A percentile compares a stretch with the other conserved stretches of the same genome.
These are phyloP conservation scores for Garrulus glandarius DNA, from an alignment of 2,797 vertebrate genomes.

Conservation along the genomic window DNA sequence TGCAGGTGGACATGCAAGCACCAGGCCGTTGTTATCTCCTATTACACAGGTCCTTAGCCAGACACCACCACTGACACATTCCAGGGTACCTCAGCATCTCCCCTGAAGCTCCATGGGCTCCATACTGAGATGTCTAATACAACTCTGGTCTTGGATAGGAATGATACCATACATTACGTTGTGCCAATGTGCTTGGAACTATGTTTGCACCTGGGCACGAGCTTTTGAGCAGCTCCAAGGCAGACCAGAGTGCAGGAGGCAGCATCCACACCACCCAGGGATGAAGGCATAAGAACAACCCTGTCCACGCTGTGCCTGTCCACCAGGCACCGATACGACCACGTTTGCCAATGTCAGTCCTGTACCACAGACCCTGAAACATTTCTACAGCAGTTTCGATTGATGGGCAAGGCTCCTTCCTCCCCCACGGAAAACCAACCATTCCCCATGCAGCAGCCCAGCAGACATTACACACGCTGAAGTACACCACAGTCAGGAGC, in stretches of 20 bases:
- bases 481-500: background rate
- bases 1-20: background rate
- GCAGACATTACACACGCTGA: background rate
- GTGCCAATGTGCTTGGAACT: background rate
- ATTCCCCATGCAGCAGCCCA: background rate
- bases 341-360: background rate
- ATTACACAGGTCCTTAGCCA: background rate
- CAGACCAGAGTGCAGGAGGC: background rate
- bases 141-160: background rate
- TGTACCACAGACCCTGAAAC: background rate
- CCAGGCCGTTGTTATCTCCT: background rate
- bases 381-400: background rate
- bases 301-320: rapidly evolving
- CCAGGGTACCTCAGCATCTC: background rate
- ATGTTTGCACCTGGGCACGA: rapidly evolving
- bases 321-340: rapidly evolving
- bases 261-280: background rate
- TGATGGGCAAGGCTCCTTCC: background rate
- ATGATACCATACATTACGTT: rapidly evolving
- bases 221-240: background rate
- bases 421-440: background rate
- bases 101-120: background rate
- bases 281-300: background rate
- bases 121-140: background rate
- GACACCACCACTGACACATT: background rate